Base-by-base conservation (phyloP, 2,113 vertebrate species). In the Anseranas semipalmata region DNA sequence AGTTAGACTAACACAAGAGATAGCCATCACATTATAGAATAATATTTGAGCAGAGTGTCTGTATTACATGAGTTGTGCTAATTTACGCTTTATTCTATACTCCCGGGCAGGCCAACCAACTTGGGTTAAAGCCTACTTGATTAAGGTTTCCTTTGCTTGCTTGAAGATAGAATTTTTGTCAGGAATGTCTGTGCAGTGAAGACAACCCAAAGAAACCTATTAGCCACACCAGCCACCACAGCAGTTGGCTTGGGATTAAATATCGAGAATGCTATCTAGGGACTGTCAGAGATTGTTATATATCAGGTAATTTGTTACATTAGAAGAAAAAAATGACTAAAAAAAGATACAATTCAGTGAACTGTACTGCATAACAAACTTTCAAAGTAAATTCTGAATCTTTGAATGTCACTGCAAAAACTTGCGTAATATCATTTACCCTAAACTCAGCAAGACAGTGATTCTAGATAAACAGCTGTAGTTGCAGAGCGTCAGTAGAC, bases 131-230 rank as follows among this genome's bases (percentile, higher is more conserved):
- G 45, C 18, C n/a, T 46, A 16, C 50, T 52, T 46, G 1, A 21
- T 37, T 67, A 12, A n/a, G 32, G 28, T 46, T 59, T 72, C 48
- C 62, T 68, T 68, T 33, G 35, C 85, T 72, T 52, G 19, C 68
- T 37, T 25, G 9, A 60, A 74, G 59, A 62, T 4, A 15, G 63
- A 67, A 32, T 60, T 87, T 60, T 43, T 48, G 59, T 90, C 83
- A 53, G 39, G 48, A 88, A 68, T 35, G 67, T 12, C 33, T 50
- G 63, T 6, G 45, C 45, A n/a, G 39, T 22, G n/a, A 79, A 77
- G 41, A 63, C 82, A 83, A 67, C 75, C 46, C 82, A 80, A 50
- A 82, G 67, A 94, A 95, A 88, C 28, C 85, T 73, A 91, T 88
- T 46, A 71, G 17, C 45, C 17, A 14, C 78, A 53, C 2, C 71